Evolutionary conservation across 2,888 invertebrate genomes (phyloP), one percentile per base, ranked within the genome.

Genomic region (Scaptomyza flava): DNA sequence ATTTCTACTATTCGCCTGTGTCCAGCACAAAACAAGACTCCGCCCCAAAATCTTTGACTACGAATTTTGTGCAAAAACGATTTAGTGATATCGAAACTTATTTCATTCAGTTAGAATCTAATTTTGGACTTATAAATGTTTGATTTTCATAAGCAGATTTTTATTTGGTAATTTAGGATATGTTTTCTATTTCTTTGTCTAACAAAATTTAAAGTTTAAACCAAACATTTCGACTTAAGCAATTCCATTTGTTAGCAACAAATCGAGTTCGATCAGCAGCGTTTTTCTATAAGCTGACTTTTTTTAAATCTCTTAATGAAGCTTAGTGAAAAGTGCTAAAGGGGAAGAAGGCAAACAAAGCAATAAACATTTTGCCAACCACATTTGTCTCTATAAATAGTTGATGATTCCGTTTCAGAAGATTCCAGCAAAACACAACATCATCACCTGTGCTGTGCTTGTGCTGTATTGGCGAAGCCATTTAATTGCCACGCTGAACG

Each of bases 401-500:
- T 27, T 61, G 36, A 43, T 52, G 47, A 53, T 34, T 34, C 42
- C 27, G 9, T 17, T 46, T 14, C 43, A 42, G 36, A 14, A 14
- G 50, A 50, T 53, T 27, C 17, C 48, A 33, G 14, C 51, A 41
- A 17, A 46, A 57, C 17, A 59, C 31, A 31, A 9, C 31, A 9
- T 31, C 31, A 31, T 75, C 75, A 75, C 75, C 75, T 75, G 75
- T 74, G 68, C 72, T 62, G 56, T 7, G 74, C 75, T 74, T 75
- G 75, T 74, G 68, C 72, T 62, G 56, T 7, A 7, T 31, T 56
- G 64, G 59, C 68, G 75, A 75, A 75, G 75, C 75, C 75, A 74
- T 75, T 74, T 68, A 71, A 75, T 74, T 71, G 63, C 61, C 64
- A 45, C 30, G 23, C 1, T 23, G 23, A 23, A 23, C 23, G 23